Percentiles rank a stretch among this genome's conserved stretches.
Evolutionary conservation across 2,888 invertebrate genomes (phyloP).

Genomic region (Gari tellinella): DNA sequence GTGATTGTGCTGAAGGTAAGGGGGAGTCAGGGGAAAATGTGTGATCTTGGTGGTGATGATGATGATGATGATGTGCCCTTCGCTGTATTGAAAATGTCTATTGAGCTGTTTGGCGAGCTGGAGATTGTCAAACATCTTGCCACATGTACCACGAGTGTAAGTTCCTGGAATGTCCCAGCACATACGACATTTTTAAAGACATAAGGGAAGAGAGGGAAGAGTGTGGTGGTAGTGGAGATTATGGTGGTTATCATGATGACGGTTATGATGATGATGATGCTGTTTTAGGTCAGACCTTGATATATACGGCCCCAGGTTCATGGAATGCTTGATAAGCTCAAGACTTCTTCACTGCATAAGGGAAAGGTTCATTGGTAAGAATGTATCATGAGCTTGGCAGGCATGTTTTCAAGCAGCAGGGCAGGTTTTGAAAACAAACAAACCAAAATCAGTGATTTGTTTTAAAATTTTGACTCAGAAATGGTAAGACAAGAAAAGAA

Average conservation of each 20-base stretch:
- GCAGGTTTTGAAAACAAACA: no score
- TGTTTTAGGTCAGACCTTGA: neutral
- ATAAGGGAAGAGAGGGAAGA: neutral
- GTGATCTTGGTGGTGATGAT: neutral
- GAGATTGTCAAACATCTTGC: neutral
- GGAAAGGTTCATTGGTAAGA: no score
- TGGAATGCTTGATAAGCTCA: neutral
- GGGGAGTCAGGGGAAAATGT: neutral
- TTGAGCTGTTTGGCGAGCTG: conserved; percentile 4
- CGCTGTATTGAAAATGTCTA: neutral
- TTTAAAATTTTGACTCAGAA: no score
- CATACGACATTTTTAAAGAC: neutral
- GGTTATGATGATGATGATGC: neutral
- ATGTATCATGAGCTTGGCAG: no score
- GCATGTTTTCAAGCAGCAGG: no score
- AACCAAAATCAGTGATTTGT: no score
- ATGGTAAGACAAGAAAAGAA: no score
- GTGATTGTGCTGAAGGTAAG: no score
- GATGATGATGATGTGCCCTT: conserved; percentile 12
- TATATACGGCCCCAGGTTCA: neutral
- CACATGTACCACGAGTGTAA: neutral
- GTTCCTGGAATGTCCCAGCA: conserved; percentile 6
- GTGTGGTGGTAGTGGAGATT: neutral
- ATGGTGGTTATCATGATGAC: no score
- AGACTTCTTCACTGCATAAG: neutral